These are phyloP conservation scores for Malurus elegans DNA, from an alignment of 2,113 vertebrate genomes.

Conservation along the genomic window DNA sequence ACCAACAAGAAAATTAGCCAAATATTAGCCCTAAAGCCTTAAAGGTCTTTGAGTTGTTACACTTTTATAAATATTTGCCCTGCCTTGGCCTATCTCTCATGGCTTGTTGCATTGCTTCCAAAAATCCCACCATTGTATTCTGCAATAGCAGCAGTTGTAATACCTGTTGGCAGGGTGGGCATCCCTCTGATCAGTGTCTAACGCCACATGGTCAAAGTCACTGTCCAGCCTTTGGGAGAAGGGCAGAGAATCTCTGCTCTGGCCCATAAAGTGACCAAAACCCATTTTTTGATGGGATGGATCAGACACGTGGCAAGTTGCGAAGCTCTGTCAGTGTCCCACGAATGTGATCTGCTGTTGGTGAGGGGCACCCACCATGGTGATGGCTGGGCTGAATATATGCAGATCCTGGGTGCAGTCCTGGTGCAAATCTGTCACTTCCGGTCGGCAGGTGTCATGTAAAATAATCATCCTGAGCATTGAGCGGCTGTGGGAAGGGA, in stretches of 20 bases:
- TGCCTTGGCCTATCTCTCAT: neutral
- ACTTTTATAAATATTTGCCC: neutral
- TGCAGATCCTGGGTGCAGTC: neutral
- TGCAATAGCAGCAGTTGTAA: neutral
- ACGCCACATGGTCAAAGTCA: fast-evolving
- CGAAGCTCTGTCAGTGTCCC: neutral
- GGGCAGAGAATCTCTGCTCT: neutral
- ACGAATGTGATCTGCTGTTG: neutral
- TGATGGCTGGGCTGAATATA: neutral
- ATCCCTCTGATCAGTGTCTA: neutral
- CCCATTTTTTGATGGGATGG: neutral
- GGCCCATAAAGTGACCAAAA: neutral
- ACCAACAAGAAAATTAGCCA: neutral
- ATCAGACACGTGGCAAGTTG: fast-evolving
- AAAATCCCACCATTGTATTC: neutral
- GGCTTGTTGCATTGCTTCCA: neutral
- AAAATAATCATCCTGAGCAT: neutral
- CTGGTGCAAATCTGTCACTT: neutral
- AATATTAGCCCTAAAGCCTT: neutral
- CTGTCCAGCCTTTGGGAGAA: neutral
- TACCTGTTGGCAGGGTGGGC: neutral
- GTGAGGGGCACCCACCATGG: neutral
- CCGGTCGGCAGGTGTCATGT: neutral
- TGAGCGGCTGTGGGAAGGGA: neutral
- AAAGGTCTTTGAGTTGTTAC: neutral